These are phyloP conservation scores for Onychorhynchus coronatus DNA, from an alignment of 2,113 vertebrate genomes.

Conservation along the genomic window DNA sequence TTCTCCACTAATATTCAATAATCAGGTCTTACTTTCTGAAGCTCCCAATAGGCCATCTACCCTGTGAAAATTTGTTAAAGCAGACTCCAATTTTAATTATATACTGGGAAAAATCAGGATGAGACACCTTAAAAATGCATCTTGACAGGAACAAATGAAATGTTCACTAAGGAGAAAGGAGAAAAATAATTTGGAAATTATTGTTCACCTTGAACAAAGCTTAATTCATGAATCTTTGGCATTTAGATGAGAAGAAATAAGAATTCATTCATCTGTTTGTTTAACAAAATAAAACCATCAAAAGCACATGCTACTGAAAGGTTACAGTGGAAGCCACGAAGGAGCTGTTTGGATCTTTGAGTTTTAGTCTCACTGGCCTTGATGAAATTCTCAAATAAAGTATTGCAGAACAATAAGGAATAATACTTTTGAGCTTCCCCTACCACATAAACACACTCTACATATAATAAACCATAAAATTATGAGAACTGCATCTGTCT, in stretches of 20 bases:
- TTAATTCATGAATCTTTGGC: not conserved
- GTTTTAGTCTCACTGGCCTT: not conserved
- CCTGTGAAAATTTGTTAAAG: not conserved
- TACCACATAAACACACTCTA: not conserved
- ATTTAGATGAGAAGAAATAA: not conserved
- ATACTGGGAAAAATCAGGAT: not conserved
- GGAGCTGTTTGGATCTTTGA: not conserved
- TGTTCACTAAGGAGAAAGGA: not conserved
- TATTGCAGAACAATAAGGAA: not conserved
- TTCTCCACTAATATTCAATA: not conserved
- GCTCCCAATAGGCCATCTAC: not conserved
- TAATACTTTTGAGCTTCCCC: not conserved
- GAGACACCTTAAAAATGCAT: not conserved
- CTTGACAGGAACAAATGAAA: not conserved
- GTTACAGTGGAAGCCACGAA: not conserved
- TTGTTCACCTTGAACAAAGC: not conserved
- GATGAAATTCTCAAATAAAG: not conserved
- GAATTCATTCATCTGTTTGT: not conserved
- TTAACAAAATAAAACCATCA: not conserved
- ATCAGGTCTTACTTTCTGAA: not conserved
- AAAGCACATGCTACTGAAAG: not conserved
- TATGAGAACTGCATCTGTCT: not conserved
- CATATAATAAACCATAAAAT: not conserved
- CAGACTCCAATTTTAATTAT: not conserved
- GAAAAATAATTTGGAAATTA: not conserved